A percentile compares a stretch with the other conserved stretches of the same genome.
These are phyloP conservation scores for Brotogeris chrysoptera DNA, from an alignment of 2,797 vertebrate species.

Conservation along the genomic window DNA sequence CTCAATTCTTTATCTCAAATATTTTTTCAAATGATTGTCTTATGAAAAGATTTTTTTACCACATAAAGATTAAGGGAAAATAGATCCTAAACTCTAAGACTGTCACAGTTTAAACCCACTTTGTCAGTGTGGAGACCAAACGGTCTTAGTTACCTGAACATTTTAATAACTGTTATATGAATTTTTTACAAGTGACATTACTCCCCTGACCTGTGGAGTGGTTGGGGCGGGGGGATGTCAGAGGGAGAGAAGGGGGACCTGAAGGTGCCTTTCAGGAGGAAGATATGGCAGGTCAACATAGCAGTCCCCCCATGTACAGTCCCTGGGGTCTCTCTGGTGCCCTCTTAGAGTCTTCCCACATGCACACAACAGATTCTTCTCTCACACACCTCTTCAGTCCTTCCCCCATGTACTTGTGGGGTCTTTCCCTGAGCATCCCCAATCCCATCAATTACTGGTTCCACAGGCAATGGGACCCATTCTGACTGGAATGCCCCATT, in stretches of 20 bases:
- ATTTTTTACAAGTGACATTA: background rate
- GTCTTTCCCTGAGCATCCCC: accelerated
- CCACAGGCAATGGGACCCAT: accelerated
- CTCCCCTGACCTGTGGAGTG: background rate
- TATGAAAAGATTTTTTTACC: background rate
- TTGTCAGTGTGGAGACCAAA: background rate
- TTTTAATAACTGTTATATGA: background rate
- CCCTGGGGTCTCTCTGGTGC: background rate
- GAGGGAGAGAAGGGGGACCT: background rate
- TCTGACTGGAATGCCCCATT: accelerated
- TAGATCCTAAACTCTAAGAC: background rate
- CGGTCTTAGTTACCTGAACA: background rate
- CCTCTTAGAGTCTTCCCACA: background rate
- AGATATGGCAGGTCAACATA: background rate
- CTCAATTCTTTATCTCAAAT: background rate
- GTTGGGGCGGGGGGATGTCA: too few species aligned
- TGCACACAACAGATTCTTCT: background rate
- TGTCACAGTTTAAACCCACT: background rate
- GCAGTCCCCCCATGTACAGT: accelerated
- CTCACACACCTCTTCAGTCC: accelerated
- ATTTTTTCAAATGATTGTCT: background rate
- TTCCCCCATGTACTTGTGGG: accelerated
- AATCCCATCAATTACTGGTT: background rate
- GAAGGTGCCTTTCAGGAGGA: background rate
- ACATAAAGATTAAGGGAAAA: background rate